These are phyloP conservation scores for Sweltsa coloradensis DNA, from an alignment of 1,140 invertebrate species.

Conservation along the genomic window DNA sequence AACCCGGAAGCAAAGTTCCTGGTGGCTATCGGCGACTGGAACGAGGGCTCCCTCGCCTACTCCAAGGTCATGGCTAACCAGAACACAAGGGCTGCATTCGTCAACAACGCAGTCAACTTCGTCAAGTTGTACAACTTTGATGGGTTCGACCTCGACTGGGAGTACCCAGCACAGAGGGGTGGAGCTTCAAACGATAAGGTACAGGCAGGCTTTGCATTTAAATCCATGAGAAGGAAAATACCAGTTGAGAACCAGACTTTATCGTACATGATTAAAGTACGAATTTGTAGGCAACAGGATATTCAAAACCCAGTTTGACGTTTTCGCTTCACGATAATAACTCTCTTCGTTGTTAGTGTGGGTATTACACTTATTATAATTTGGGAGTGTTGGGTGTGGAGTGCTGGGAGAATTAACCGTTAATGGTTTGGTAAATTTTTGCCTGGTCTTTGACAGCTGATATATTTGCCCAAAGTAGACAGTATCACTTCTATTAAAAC, in stretches of 20 bases:
- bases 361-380: neutral
- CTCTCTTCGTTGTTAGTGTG: neutral
- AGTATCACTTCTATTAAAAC: no score
- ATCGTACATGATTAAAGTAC: neutral
- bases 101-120: conserved; percentile 42
- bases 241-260: neutral
- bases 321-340: neutral
- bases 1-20: conserved; percentile 51
- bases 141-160: conserved; percentile 73
- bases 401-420: no score
- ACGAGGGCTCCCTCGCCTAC: conserved; percentile 47
- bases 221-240: neutral
- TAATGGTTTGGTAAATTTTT: no score
- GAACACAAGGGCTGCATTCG: conserved; percentile 47
- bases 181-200: conserved; percentile 34
- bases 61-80: conserved; percentile 36
- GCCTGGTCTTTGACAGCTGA: no score
- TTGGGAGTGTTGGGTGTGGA: no score
- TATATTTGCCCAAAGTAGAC: no score
- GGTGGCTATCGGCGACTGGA: conserved; percentile 66
- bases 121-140: conserved; percentile 55
- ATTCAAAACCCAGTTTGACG: neutral
- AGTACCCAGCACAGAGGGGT: conserved; percentile 57
- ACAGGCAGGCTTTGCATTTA: conserved; percentile 15
- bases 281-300: neutral